Base-by-base conservation (phyloP, 2,797 vertebrate genomes). In the Amphiprion clarkii region DNA sequence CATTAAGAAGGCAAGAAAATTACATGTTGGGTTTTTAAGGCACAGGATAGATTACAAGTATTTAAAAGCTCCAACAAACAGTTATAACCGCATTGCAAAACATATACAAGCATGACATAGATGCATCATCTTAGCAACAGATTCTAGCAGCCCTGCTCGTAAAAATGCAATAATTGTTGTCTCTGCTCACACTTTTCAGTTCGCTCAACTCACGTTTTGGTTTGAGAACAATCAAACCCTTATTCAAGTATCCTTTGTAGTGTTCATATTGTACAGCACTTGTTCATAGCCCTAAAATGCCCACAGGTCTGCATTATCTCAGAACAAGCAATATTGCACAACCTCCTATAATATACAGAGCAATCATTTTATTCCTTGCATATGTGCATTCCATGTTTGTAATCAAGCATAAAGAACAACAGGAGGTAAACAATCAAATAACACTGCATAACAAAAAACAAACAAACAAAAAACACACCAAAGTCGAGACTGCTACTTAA, bases 1-100 rank as follows among this genome's bases (percentile, higher is more conserved):
- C 74, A 80, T 83, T 84, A 87, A 85, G 79, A 93, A 91, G 69
- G 86, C 88, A 86, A 88, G 75, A 78, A 56, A 85, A 89, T 86
- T 83, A 92, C 81, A 90, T 62, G 53, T 77, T 76, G 25, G 11
- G n/a, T 79, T 67, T 87, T 92, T 95, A 95, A 95, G 94, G 94
- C 94, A 95, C 94, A 85, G 84, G 90, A 91, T 89, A 91, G 79
- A 92, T 85, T 82, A 90, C 76, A 82, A 84, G 40, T 76, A 67
- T 88, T 87, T 31, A 81, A 89, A 76, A 68, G 58, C 85, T 87
- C 57, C 60, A 80, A 86, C 39, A 74, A 63, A 91, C 72, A 83
- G 69, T 81, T 71, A 71, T 55, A 84, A 86, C 29, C 55, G 82
- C 82, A 76, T 83, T 68, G 81, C 72, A 86, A 87, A 85, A 89